These are phyloP conservation scores for Aphyosemion australe DNA, from an alignment of 2,113 vertebrate species.

Conservation along the genomic window DNA sequence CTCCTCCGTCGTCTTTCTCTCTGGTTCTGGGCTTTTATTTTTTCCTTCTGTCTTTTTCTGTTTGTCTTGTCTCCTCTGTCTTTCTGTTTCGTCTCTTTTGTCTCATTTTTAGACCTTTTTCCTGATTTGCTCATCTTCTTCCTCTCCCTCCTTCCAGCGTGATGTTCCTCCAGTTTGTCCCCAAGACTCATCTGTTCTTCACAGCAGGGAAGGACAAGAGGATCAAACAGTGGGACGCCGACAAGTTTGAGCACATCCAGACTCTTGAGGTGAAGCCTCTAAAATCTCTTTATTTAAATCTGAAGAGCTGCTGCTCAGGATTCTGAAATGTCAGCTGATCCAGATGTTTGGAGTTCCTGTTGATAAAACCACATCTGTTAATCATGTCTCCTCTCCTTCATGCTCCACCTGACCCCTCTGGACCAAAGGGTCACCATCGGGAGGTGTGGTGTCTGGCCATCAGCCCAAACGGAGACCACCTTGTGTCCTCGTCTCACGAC, in stretches of 20 bases:
- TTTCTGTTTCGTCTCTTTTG: neutral
- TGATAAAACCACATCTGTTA: too few species aligned
- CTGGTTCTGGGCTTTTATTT: too few species aligned
- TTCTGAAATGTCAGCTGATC: too few species aligned
- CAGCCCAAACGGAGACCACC: constrained; percentile 92
- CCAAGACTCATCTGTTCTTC: constrained; percentile 97
- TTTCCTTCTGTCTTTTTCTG: neutral
- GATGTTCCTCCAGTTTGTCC: constrained; percentile 95
- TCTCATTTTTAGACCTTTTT: neutral
- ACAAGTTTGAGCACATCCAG: constrained; percentile 94
- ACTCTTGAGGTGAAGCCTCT: constrained; percentile 86
- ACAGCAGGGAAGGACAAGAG: constrained; percentile 94
- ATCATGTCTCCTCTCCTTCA: neutral
- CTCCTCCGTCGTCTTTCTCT: constrained; percentile 1
- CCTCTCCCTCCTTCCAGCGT: constrained; percentile 77
- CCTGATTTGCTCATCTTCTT: neutral
- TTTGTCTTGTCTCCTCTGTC: neutral
- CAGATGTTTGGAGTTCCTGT: neutral
- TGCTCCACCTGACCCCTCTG: neutral
- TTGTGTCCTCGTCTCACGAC: constrained; percentile 94
- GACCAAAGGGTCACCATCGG: constrained; percentile 88
- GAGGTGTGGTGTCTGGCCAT: constrained; percentile 94
- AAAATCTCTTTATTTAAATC: too few species aligned
- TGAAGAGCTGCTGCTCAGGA: too few species aligned
- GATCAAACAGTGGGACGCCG: constrained; percentile 98